Base-by-base conservation (phyloP, 2,797 vertebrate species). In the Morus bassanus region DNA sequence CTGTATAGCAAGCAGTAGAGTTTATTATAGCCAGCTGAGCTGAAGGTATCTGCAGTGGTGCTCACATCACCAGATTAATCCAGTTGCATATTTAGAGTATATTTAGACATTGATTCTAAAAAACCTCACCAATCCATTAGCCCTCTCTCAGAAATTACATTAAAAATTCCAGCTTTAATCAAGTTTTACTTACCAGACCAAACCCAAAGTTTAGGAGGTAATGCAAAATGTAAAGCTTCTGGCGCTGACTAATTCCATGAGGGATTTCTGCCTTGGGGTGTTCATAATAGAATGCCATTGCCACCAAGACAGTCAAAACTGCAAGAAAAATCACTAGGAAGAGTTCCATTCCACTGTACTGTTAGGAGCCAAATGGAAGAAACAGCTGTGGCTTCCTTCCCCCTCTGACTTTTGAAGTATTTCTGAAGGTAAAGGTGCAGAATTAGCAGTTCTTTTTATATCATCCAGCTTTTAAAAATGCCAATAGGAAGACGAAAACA, bases 171-270 rank as follows among this genome's bases (percentile, higher is more conserved):
- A 77, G 12, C 56, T 89, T 91, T 69, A 85, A 79, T 51, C 22
- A 79, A 60, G 45, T 46, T 83, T 87, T 53, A 96, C 96, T 96
- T 83, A 95, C 96, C 94, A 97, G 48, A 50, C 88, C 93, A 61
- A 96, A 4, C 2, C 0, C 19, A 2, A 97, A 91, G 65, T 95
- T 96, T 13, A 73, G 0, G 11, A 18, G 0, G 9, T 94, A 37
- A 78, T 96, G 94, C 35, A 91, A 3, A 69, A 13, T 0, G 13
- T 65, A 80, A 83, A 97, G 48, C 72, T 95, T 97, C 51, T 4
- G 48, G 27, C 24, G 57, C 72, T 96, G 56, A 39, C 57, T 85
- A 41, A 96, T 27, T 92, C 13, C 95, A 17, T 7, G 94, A 57
- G 96, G 96, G 64, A 97, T 92, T 39, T 95, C 63, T 89, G 60